A percentile compares a stretch with the other conserved stretches of the same genome.
These are phyloP conservation scores for Dione juno DNA, from an alignment of 2,888 invertebrate species.

Conservation along the genomic window DNA sequence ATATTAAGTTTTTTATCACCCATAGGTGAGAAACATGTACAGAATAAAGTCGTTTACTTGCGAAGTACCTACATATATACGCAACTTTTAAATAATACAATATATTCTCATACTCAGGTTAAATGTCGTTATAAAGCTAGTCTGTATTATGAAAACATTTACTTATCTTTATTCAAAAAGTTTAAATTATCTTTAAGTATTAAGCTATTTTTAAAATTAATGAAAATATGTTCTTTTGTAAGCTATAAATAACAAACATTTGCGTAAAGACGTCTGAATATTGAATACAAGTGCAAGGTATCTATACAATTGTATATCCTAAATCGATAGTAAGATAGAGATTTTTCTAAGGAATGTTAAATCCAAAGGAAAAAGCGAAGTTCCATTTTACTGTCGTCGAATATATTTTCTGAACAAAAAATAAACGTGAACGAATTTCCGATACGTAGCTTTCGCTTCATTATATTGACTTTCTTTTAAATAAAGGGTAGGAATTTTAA, in stretches of 20 bases:
- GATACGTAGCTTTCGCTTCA: slow-evolving; percentile 46
- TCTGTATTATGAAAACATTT: too few species aligned
- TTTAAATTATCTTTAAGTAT: too few species aligned
- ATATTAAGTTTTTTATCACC: too few species aligned
- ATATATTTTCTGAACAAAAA: slow-evolving; percentile 45
- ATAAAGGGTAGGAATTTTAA: slow-evolving; percentile 49
- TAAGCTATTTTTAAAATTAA: too few species aligned
- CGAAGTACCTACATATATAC: too few species aligned
- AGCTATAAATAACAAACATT: not conserved
- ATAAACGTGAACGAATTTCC: slow-evolving; percentile 42
- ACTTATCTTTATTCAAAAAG: too few species aligned
- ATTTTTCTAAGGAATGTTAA: slow-evolving; percentile 24
- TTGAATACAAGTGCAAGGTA: not conserved
- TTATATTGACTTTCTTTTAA: slow-evolving; percentile 48
- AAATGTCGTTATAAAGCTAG: too few species aligned
- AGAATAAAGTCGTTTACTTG: too few species aligned
- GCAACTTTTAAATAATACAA: too few species aligned
- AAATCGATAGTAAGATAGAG: slow-evolving; percentile 13
- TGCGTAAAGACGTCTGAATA: not conserved
- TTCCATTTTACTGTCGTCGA: slow-evolving; percentile 44
- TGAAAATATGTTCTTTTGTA: too few species aligned
- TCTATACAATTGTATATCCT: not conserved
- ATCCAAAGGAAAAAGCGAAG: slow-evolving; percentile 33
- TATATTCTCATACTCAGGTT: too few species aligned
- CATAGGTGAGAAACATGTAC: too few species aligned